A percentile compares a stretch with the other conserved stretches of the same genome.
These are phyloP conservation scores for Lagodon rhomboides DNA, from an alignment of 2,797 vertebrate species.

Conservation along the genomic window DNA sequence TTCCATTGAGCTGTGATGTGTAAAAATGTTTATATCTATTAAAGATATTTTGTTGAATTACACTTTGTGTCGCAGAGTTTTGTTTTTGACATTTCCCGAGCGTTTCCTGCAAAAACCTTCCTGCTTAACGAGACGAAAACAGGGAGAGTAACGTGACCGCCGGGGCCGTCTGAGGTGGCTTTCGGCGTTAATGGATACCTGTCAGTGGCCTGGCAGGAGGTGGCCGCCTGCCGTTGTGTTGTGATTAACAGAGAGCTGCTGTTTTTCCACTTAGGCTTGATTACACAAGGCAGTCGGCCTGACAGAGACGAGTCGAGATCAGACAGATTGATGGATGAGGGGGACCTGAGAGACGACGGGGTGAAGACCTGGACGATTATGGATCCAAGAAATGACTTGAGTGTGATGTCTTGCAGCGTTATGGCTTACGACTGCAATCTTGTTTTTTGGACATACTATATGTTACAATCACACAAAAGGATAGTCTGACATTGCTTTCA, in stretches of 20 bases:
- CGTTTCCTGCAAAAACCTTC: no score
- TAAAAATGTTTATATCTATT: constrained; percentile 85
- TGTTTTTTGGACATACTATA: not conserved
- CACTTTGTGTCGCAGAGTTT: constrained; percentile 22
- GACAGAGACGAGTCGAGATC: constrained; percentile 34
- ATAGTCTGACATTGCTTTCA: not conserved
- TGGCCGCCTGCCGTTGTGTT: constrained; percentile 42
- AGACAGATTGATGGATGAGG: constrained; percentile 56
- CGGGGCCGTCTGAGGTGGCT: constrained; percentile 13
- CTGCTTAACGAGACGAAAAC: not conserved
- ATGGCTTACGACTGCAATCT: not conserved
- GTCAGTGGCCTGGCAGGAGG: constrained; percentile 43
- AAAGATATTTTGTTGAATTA: constrained; percentile 86
- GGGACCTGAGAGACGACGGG: constrained; percentile 31
- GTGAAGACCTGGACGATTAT: constrained; percentile 12
- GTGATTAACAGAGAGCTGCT: constrained; percentile 67
- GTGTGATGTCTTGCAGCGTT: constrained; percentile 10
- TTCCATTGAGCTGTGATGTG: constrained; percentile 84
- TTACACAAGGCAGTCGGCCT: constrained; percentile 50
- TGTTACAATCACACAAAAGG: not conserved
- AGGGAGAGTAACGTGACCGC: not conserved
- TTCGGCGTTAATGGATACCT: constrained; percentile 49
- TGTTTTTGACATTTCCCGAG: not conserved
- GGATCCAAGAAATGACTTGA: not conserved
- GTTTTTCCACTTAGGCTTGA: constrained; percentile 61